Conservation (phyloP, 2,888 invertebrate genomes). For the Drosophila falleni region DNA sequence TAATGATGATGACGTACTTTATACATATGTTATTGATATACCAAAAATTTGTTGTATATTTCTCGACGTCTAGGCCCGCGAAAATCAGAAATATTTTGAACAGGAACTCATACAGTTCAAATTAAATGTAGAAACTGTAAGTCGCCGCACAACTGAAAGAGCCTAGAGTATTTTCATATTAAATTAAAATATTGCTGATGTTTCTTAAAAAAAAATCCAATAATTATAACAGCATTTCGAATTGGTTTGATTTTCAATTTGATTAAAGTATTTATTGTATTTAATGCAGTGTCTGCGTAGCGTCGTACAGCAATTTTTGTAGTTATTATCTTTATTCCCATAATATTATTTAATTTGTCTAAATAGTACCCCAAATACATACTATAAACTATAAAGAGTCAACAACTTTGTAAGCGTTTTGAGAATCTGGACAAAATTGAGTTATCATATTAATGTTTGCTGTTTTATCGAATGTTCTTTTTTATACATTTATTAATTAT, state of each 20-base stretch:
- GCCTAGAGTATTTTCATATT: constrained; percentile 28
- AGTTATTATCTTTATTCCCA: constrained; percentile 55
- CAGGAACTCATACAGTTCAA: constrained; percentile 83
- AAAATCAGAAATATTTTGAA: constrained; percentile 82
- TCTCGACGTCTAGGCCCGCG: constrained; percentile 83
- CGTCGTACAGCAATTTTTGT: constrained; percentile 59
- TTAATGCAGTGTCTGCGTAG: constrained; percentile 76
- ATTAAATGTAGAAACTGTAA: constrained; percentile 83
- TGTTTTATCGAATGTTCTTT: constrained; percentile 43
- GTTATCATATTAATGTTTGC: constrained; percentile 30
- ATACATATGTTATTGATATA: constrained; percentile 48
- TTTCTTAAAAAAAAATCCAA: constrained; percentile 10
- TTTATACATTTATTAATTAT: constrained; percentile 11
- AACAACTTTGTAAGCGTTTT: constrained; percentile 47
- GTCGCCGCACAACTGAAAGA: constrained; percentile 55
- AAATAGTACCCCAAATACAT: constrained; percentile 58
- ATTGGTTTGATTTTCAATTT: constrained; percentile 27
- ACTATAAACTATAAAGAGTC: constrained; percentile 27
- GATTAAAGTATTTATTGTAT: constrained; percentile 38
- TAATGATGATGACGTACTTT: constrained; percentile 18
- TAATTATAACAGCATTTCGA: constrained; percentile 70
- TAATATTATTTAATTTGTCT: constrained; percentile 72
- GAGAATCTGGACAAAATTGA: constrained; percentile 35
- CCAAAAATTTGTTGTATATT: constrained; percentile 68
- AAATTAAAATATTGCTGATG: constrained; percentile 36